Evolutionary conservation across 1,140 invertebrate species (phyloP), one percentile per base, ranked within the genome.

Genomic region (Aphaenogaster rudis): DNA sequence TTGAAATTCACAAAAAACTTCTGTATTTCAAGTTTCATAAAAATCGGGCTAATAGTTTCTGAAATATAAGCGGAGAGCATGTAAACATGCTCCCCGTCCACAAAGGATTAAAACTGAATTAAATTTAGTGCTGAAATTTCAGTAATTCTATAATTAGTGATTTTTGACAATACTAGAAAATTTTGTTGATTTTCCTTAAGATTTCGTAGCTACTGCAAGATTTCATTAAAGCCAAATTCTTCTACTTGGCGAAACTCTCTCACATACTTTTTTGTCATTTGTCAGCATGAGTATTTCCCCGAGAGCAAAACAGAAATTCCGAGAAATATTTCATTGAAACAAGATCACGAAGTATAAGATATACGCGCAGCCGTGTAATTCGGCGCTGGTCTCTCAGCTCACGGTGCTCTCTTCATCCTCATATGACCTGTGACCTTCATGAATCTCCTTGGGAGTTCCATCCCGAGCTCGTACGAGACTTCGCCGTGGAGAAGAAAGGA

Each of bases 321-420:
- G 33, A 59, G 13, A 13, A 59, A 50, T 48, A 82, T 74, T 82
- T 82, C 21, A 28, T 9, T 45, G n/a, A 66, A 76, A 36, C 0
- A 87, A 76, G 59, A 39, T 45, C n/a, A 6, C 45, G 11, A 50
- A n/a, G 71, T 77, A 77, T 66, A 71, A 91, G 81, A 90, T 85
- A 92, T 76, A 87, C 86, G 86, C 82, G 74, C 52, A 88, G n/a
- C 86, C 92, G 92, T 94, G 91, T 94, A 94, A 94, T 94, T 93
- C 88, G 89, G 82, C 71, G 45, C 50, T 52, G 91, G 77, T 89
- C 88, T 67, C 77, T 93, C 87, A 89, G 88, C 88, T 84, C 94
- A 93, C 91, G 92, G 54, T 69, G 21, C 45, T 86, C 89, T 88
- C 89, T 93, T 92, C 88, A 91, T 94, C 94, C 93, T 91, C 92